Evolutionary conservation across 1,140 invertebrate genomes (phyloP).

Genomic region (Philotrypesis tridentata): DNA sequence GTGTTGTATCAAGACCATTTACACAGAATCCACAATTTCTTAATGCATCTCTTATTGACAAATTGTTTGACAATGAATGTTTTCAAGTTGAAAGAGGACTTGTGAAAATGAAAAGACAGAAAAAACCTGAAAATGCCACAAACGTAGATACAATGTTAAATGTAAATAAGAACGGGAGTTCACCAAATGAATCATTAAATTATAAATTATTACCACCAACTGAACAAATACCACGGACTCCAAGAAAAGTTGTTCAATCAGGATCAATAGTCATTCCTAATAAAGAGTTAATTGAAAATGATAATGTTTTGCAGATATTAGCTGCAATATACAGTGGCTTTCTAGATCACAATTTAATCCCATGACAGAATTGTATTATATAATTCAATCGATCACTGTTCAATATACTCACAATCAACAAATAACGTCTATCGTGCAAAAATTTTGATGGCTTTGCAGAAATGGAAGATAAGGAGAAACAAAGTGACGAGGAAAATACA

Average conservation of each 20-base stretch:
- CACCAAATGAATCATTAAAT: not conserved
- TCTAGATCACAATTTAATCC: conserved; percentile 71
- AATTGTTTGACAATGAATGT: conserved; percentile 53
- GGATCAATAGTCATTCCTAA: conserved; percentile 58
- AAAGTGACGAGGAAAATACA: conserved; percentile 21
- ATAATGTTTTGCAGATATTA: conserved; percentile 67
- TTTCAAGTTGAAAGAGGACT: conserved; percentile 63
- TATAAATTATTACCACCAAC: not conserved
- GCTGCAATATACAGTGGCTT: conserved; percentile 71
- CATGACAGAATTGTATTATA: conserved; percentile 77
- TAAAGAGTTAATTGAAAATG: conserved; percentile 66
- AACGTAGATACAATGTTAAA: conserved; percentile 22
- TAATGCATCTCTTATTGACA: conserved; percentile 58
- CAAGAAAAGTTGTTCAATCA: conserved; percentile 50
- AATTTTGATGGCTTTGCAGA: conserved; percentile 39
- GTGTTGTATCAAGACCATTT: conserved; percentile 57
- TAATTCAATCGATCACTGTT: conserved; percentile 74
- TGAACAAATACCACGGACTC: conserved; percentile 38
- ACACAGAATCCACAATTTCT: conserved; percentile 63
- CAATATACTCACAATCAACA: conserved; percentile 52
- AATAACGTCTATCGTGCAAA: not conserved
- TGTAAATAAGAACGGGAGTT: conserved; percentile 20
- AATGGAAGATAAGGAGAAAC: conserved; percentile 6
- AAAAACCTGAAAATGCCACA: conserved; percentile 54
- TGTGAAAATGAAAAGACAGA: conserved; percentile 62